phyloP scores from a whole-genome alignment of 2,888 invertebrate genomes.

The Cordilura impudica region DNA sequence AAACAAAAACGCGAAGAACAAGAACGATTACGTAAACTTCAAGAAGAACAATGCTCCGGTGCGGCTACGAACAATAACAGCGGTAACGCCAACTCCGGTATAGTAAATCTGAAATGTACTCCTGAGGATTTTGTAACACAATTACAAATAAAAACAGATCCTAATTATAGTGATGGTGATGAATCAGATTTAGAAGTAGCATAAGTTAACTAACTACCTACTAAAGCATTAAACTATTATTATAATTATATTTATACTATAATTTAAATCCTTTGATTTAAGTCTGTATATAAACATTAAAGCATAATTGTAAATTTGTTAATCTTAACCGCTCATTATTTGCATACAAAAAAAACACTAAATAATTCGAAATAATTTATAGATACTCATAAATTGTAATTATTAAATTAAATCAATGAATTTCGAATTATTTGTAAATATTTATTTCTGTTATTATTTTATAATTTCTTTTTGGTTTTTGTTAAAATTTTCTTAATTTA shows the following conservation, averaged over 20 bases:
- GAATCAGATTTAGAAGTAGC: constrained; percentile 91
- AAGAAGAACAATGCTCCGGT: constrained; percentile 83
- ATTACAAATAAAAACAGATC: constrained; percentile 75
- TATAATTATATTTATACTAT: constrained; percentile 7
- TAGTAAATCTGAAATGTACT: constrained; percentile 72
- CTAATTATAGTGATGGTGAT: constrained; percentile 81
- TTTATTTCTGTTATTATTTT: constrained; percentile 61
- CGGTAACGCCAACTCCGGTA: constrained; percentile 58
- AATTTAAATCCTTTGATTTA: neutral
- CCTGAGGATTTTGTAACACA: constrained; percentile 73
- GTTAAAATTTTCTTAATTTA: constrained; percentile 49
- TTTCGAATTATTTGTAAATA: constrained; percentile 56
- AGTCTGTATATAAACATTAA: neutral
- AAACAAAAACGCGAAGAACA: constrained; percentile 95
- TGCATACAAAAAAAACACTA: neutral
- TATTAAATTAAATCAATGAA: constrained; percentile 19
- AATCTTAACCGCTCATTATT: neutral
- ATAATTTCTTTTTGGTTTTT: constrained; percentile 39
- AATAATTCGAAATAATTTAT: neutral
- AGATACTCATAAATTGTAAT: constrained; percentile 29
- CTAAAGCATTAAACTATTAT: constrained; percentile 1
- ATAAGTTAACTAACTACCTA: constrained; percentile 76
- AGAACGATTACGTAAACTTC: constrained; percentile 88
- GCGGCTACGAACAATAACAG: constrained; percentile 36
- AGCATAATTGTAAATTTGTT: constrained; percentile 42